These are phyloP conservation scores for Climacteris rufus DNA, from an alignment of 2,113 vertebrate species.

Conservation along the genomic window DNA sequence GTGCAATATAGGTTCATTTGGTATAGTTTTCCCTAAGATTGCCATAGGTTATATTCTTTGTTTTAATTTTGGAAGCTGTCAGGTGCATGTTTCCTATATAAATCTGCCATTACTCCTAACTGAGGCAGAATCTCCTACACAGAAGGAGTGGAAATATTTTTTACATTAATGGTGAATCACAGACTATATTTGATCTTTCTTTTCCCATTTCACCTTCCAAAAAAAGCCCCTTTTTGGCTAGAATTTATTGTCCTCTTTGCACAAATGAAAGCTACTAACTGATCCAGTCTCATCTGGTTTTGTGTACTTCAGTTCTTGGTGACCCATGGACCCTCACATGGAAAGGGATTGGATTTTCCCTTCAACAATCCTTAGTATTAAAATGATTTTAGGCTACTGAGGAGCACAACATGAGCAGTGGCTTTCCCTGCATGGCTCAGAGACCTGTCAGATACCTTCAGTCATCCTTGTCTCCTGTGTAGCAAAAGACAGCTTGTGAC, in stretches of 20 bases:
- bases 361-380: background rate
- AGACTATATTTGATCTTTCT: background rate
- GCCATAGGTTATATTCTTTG: background rate
- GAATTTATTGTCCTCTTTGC: background rate
- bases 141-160: background rate
- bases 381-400: background rate
- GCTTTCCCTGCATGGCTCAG: background rate
- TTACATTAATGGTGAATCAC: background rate
- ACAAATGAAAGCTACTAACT: background rate
- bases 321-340: too few species aligned
- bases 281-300: background rate
- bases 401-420: background rate
- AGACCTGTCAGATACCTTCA: background rate
- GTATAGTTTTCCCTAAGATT: background rate
- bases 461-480: fast-evolving
- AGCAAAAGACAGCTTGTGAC: fast-evolving
- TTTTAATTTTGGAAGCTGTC: background rate
- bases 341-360: background rate
- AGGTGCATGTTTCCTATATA: background rate
- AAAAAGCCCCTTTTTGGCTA: background rate
- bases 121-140: background rate
- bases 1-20: background rate
- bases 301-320: background rate
- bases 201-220: background rate
- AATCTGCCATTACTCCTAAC: background rate